Conservation (phyloP, 2,113 vertebrate species). For the Origma solitaria region DNA sequence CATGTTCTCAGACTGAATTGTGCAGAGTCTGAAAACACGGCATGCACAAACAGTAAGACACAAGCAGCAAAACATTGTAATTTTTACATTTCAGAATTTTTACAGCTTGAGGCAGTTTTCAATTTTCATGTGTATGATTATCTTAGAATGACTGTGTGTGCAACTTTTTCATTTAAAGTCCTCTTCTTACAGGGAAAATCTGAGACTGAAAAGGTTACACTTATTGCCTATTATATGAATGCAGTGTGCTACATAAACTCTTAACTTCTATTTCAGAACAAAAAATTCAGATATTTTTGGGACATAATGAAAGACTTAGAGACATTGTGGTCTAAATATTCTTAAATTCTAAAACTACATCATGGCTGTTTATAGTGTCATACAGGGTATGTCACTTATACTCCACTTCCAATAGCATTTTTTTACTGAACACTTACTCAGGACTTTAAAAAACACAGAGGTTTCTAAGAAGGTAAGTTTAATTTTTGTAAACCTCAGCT, state of each 20-base stretch:
- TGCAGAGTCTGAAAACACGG: slow-evolving; percentile 75
- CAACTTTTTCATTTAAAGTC: not conserved
- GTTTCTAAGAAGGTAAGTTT: not conserved
- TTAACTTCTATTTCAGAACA: not conserved
- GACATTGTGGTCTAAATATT: not conserved
- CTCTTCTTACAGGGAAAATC: not conserved
- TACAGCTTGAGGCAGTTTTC: not conserved
- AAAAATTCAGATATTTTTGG: not conserved
- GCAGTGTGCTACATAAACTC: not conserved
- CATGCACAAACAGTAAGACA: not conserved
- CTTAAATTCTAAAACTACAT: not conserved
- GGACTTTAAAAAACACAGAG: not conserved
- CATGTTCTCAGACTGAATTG: slow-evolving; percentile 85
- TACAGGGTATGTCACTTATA: not conserved
- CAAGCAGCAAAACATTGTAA: not conserved
- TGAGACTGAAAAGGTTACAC: not conserved
- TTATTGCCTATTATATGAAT: not conserved
- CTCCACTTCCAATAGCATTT: not conserved
- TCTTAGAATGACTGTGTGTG: fast-evolving
- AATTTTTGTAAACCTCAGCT: not conserved
- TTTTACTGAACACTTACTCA: not conserved
- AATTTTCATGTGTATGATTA: not conserved
- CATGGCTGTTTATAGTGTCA: not conserved
- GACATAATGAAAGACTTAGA: not conserved
- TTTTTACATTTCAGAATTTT: not conserved